phyloP scores from a whole-genome alignment of 2,888 invertebrate species.

The Nudaria mundana region DNA sequence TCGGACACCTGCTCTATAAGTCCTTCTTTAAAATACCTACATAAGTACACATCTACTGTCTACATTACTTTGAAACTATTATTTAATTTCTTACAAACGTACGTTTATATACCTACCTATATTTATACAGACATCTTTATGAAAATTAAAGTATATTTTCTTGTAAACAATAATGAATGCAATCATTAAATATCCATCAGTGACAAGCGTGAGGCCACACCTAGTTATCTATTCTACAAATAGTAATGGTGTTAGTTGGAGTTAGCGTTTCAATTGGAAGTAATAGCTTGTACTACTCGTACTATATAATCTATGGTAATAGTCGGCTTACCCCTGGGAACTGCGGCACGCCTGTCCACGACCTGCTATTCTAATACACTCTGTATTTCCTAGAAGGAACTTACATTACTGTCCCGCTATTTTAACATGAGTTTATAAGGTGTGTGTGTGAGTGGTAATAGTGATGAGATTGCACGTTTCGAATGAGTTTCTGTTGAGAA shows the following conservation, averaged over 20 bases:
- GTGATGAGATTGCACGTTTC: too few species aligned
- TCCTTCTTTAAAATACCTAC: too few species aligned
- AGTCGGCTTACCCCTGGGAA: conserved; percentile 52
- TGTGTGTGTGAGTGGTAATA: conserved; percentile 9
- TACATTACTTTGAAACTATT: too few species aligned
- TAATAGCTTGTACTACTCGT: too few species aligned
- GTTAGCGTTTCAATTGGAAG: conserved; percentile 47
- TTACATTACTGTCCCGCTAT: conserved; percentile 20
- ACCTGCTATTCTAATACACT: conserved; percentile 29
- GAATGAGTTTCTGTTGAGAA: too few species aligned
- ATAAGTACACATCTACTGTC: too few species aligned
- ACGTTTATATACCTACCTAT: too few species aligned
- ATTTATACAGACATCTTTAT: too few species aligned
- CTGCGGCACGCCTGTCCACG: conserved; percentile 38
- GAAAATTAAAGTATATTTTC: too few species aligned
- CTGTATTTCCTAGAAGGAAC: conserved; percentile 23
- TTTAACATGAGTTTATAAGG: conserved; percentile 17
- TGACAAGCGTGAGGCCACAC: conserved; percentile 15
- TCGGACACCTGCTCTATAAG: too few species aligned
- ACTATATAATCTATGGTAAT: conserved; percentile 67
- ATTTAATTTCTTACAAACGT: too few species aligned
- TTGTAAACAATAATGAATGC: too few species aligned
- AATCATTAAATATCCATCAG: conserved; percentile 14
- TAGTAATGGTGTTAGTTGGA: conserved; percentile 38
- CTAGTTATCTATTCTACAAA: conserved; percentile 33